These are phyloP conservation scores for Vesta saturnalis DNA, from an alignment of 2,888 invertebrate genomes.

Conservation along the genomic window DNA sequence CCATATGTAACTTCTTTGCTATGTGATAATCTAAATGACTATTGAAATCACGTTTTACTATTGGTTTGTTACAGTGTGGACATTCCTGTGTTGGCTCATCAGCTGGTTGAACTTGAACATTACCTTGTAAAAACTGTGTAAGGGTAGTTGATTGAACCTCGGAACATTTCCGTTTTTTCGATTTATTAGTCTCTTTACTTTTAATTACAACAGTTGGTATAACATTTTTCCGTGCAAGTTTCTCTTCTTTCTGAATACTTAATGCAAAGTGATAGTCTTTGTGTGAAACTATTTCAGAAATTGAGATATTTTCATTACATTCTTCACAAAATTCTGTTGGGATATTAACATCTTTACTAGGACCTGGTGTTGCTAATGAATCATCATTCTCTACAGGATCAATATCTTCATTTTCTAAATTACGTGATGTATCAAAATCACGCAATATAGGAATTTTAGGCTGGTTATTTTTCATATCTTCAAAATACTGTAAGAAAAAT, in stretches of 20 bases:
- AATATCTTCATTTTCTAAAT: too few relatives aligned
- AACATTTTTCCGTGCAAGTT: conserved; percentile 45
- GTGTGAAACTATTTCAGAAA: conserved; percentile 76
- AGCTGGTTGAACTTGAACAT: conserved; percentile 42
- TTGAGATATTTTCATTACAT: conserved; percentile 72
- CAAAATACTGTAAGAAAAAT: conserved; percentile 51
- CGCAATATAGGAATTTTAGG: conserved; percentile 32
- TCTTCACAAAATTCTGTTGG: conserved; percentile 70
- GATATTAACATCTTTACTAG: conserved; percentile 42
- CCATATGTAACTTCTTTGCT: conserved; percentile 78
- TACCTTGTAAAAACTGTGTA: conserved; percentile 46
- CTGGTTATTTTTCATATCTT: conserved; percentile 29
- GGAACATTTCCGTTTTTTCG: conserved; percentile 32
- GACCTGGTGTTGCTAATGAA: conserved; percentile 1
- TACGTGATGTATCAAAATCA: conserved; percentile 53
- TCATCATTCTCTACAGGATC: not conserved
- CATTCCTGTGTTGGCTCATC: conserved; percentile 63
- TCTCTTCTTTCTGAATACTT: conserved; percentile 54
- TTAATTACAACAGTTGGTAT: conserved; percentile 14
- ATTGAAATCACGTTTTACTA: conserved; percentile 67
- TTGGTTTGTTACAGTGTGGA: conserved; percentile 70
- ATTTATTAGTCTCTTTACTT: conserved; percentile 33
- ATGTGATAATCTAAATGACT: conserved; percentile 86
- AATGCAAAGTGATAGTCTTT: conserved; percentile 85
- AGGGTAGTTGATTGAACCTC: conserved; percentile 27